phyloP scores from a whole-genome alignment of 2,113 vertebrate genomes.

The Ailuropoda melanoleuca region DNA sequence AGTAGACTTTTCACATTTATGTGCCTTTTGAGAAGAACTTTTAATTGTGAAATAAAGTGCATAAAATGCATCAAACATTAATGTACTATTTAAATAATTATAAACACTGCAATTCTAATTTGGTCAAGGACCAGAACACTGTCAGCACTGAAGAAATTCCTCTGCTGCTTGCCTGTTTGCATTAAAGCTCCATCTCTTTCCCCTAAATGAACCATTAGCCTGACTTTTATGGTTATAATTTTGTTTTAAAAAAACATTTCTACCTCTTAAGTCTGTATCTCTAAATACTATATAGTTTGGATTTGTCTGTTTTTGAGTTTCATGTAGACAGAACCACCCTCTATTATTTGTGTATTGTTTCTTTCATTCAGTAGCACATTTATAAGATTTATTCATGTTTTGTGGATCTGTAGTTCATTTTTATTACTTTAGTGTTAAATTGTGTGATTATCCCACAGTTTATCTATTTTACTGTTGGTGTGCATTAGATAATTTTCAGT shows the following conservation, averaged over 20 bases:
- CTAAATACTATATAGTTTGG: not conserved
- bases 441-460: not conserved
- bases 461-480: not conserved
- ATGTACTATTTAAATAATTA: not conserved
- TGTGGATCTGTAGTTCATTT: not conserved
- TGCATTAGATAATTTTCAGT: constrained; percentile 3
- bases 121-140: not conserved
- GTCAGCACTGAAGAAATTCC: not conserved
- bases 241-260: not conserved
- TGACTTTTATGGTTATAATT: not conserved
- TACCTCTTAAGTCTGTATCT: not conserved
- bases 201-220: not conserved
- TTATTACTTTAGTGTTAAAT: not conserved
- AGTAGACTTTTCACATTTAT: not conserved
- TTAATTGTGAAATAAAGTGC: not conserved
- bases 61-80: not conserved
- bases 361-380: not conserved
- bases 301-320: not conserved
- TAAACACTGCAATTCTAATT: not conserved
- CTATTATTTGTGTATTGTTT: not conserved
- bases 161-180: not conserved
- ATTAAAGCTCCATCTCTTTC: not conserved
- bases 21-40: constrained; percentile 15
- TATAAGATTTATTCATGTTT: not conserved
- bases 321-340: not conserved